phyloP scores from a whole-genome alignment of 2,888 invertebrate species.

The Tachina fera region DNA sequence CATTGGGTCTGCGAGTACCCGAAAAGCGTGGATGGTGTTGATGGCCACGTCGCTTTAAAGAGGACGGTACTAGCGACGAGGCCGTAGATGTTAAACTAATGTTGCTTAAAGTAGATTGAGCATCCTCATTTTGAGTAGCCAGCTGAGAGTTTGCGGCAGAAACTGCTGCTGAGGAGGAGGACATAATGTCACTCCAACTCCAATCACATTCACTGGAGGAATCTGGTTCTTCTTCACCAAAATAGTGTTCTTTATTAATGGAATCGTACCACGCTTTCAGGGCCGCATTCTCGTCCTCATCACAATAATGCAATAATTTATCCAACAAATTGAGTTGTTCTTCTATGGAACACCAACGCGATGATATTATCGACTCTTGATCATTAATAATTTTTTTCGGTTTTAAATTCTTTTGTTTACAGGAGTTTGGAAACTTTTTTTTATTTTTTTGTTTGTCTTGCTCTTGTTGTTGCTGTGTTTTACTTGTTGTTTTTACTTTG shows the following conservation, averaged over 20 bases:
- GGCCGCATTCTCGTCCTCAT: constrained; percentile 77
- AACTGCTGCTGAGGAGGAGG: constrained; percentile 54
- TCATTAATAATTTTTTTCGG: constrained; percentile 54
- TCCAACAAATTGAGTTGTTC: constrained; percentile 81
- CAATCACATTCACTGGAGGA: constrained; percentile 66
- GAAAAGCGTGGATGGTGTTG: constrained; percentile 90
- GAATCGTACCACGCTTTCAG: constrained; percentile 65
- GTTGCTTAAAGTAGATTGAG: constrained; percentile 77
- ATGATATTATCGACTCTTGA: constrained; percentile 78
- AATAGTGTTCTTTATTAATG: constrained; percentile 39
- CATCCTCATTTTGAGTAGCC: constrained; percentile 76
- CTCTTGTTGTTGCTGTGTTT: constrained; percentile 57
- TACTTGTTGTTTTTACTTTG: constrained; percentile 71
- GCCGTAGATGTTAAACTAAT: constrained; percentile 74
- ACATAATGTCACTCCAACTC: constrained; percentile 70
- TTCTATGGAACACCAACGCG: constrained; percentile 81
- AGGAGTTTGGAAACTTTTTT: constrained; percentile 11
- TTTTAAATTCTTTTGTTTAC: constrained; percentile 55
- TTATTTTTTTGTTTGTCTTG: constrained; percentile 62
- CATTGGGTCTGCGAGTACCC: constrained; percentile 85
- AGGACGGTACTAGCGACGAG: constrained; percentile 75
- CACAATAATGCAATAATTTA: constrained; percentile 80
- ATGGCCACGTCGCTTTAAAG: constrained; percentile 86
- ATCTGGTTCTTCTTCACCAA: constrained; percentile 43
- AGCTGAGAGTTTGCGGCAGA: constrained; percentile 45